Base-by-base conservation (phyloP, 2,797 vertebrate species). In the Enteromius fasciolatus region DNA sequence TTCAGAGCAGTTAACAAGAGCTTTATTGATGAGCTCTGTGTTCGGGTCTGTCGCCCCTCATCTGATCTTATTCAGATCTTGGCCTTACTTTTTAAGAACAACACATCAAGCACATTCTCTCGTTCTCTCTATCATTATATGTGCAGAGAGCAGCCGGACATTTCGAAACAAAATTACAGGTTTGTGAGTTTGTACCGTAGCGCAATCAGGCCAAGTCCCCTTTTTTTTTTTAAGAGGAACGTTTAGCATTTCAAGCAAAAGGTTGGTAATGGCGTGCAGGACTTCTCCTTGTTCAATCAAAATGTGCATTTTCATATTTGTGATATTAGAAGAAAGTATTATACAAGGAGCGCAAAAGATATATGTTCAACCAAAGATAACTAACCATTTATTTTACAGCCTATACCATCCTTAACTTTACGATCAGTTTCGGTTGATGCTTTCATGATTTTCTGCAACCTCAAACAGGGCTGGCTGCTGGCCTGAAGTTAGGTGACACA, bases 91-190 rank as follows among this genome's bases (percentile, higher is more conserved):
- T 80, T 70, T 46, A 80, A 80, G 28, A 1, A 39, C 48, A 28
- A 80, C 78, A 70, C 78, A 80, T 80, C 44, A 25, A 80, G 52
- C 78, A 44, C 67, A 3, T 70, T 72, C 54, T 48, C 68, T 63
- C 28, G 18, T 44, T 48, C 68, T 70, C 66, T 73, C 54, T 73
- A 48, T 81, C 79, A 81, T 81, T 81, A 73, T n/a, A 76, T 44
- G 48, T 59, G 63, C 70, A 82, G 72, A 54, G 33, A 46, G 14
- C n/a, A 82, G 25, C 63, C 31, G 73, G 63, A 76, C 39, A 54
- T 54, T 76, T 76, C n/a, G 14, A 68, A 82, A 76, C 63, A n/a
- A 76, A 75, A 67, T 82, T 68, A 67, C 73, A 68, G 72, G 61
- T 67, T 68, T 76, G 41, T 33, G 41, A 64, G 54, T 79, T 79